Conservation (phyloP, 2,888 invertebrate species). For the Metopia argyrocephala region DNA sequence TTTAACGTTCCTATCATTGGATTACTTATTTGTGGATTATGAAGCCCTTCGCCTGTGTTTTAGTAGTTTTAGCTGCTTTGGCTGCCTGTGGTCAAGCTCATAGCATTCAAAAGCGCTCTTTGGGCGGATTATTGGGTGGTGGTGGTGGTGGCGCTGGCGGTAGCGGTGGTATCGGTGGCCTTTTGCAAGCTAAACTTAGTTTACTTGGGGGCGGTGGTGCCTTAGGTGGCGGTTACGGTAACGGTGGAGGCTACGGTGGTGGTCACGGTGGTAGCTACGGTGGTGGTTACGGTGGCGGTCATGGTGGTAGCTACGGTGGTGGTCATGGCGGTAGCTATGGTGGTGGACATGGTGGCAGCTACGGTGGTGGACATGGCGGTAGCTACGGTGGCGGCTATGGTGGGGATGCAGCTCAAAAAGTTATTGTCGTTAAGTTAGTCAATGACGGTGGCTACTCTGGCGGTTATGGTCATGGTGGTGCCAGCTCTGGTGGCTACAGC, state of each 20-base stretch:
- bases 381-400: slow-evolving; percentile 10
- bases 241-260: background rate
- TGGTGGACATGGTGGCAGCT: slow-evolving; percentile 19
- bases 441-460: slow-evolving; percentile 10
- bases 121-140: slow-evolving; percentile 66
- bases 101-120: slow-evolving; percentile 66
- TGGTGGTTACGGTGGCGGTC: slow-evolving; percentile 7
- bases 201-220: slow-evolving; percentile 66
- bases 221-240: slow-evolving; percentile 38
- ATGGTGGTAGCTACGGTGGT: background rate
- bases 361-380: background rate
- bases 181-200: slow-evolving; percentile 36
- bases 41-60: slow-evolving; percentile 71
- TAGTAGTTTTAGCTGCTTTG: slow-evolving; percentile 70
- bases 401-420: slow-evolving; percentile 7
- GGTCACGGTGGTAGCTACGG: background rate
- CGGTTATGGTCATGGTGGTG: background rate
- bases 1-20: slow-evolving; percentile 24
- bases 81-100: slow-evolving; percentile 68
- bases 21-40: slow-evolving; percentile 63
- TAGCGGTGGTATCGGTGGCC: slow-evolving; percentile 56
- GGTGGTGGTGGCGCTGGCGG: slow-evolving; percentile 62
- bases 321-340: slow-evolving; percentile 23
- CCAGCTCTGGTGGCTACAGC: background rate
- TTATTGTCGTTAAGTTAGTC: too few relatives aligned